Evolutionary conservation across 2,888 invertebrate genomes (phyloP), one percentile per base, ranked within the genome.

Genomic region (Flexamia atlantica): DNA sequence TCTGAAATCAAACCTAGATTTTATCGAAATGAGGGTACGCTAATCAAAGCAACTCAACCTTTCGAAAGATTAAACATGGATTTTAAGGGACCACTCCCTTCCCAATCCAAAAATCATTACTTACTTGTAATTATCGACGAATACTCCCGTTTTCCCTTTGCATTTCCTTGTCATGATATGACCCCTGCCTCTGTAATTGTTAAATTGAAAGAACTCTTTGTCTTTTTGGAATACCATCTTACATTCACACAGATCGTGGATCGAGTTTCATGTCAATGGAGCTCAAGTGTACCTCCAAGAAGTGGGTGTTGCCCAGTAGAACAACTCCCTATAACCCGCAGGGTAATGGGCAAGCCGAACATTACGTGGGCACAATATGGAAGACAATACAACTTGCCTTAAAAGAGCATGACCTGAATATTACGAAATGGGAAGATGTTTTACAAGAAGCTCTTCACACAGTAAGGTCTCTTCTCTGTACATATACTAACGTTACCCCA

Each of bases 61-160:
- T 68, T 68, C 14, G 68, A 68, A 17, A 28, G 28, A 30, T 17
- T 53, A 7, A 53, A 53, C 53, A 53, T 53, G 4, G 68, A 68
- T 14, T 68, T 68, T 17, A 68, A 68, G 30, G 68, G 68, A 17
- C 30, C 68, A 2, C 1, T 68, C 14, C 68, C 68, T 9, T 68
- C 68, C 2, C 7, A 4, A 14, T 14, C 28, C 3, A 30, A n/a
- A 30, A 32, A 28, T 68, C 68, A 32, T 3, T 68, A 68, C n/a
- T 68, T 68, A 23, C 68, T 68, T n/a, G 30, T 23, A 2, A 23
- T 53, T 7, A 10, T 53, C 7, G 53, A 53, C 53, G 53, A 53
- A 23, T 53, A 53, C 23, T 53, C 20, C 10, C 53, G 20, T 5
- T 87, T 87, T 60, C 82, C 85, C 1, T 87, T 87, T 60, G 81